Percentiles rank a stretch among this genome's conserved stretches.
phyloP scores from a whole-genome alignment of 1,140 invertebrate genomes.

The Pygmarrhopalites habei region DNA sequence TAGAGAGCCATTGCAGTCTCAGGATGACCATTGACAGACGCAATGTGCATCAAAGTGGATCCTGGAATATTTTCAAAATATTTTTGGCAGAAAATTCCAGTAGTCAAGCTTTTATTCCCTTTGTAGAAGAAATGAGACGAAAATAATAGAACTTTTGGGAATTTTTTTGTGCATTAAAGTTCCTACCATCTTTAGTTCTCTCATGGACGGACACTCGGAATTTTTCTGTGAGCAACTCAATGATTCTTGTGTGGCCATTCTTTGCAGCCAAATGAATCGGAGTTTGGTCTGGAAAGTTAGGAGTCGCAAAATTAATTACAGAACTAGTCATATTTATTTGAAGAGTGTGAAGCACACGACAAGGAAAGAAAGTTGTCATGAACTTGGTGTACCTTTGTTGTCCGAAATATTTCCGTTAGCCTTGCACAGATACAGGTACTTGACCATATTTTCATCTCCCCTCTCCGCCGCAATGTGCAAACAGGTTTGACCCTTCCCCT shows the following conservation, averaged over 20 bases:
- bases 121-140: too few species aligned
- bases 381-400: conserved; percentile 63
- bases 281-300: conserved; percentile 30
- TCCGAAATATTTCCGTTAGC: conserved; percentile 89
- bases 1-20: conserved; percentile 98
- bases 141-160: too few species aligned
- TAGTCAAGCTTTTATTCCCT: too few species aligned
- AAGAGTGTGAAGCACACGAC: too few species aligned
- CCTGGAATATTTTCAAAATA: too few species aligned
- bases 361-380: too few species aligned
- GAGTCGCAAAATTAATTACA: too few species aligned
- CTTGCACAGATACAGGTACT: conserved; percentile 88
- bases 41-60: conserved; percentile 97
- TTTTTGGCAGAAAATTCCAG: too few species aligned
- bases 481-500: conserved; percentile 84
- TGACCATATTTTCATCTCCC: conserved; percentile 86
- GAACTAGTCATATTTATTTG: not conserved
- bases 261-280: conserved; percentile 82
- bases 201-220: conserved; percentile 93
- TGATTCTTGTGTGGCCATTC: conserved; percentile 87
- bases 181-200: conserved; percentile 90
- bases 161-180: too few species aligned
- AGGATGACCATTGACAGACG: conserved; percentile 89
- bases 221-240: conserved; percentile 94
- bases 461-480: conserved; percentile 91